Base-by-base conservation (phyloP, 1,140 invertebrate species). In the Drosophila novamexicana region DNA sequence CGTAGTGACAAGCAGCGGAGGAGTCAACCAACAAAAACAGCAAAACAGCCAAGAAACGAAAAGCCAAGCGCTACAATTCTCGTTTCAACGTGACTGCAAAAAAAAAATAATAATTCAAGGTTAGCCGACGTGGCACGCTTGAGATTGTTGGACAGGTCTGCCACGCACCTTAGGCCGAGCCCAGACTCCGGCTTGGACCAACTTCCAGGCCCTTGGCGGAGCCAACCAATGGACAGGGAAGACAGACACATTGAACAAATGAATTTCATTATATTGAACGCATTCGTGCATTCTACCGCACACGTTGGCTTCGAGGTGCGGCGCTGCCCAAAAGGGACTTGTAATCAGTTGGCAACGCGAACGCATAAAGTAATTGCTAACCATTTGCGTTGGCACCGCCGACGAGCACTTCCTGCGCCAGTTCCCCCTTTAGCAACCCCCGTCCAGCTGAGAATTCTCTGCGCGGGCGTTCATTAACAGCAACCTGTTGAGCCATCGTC, bases 221-320 rank as follows among this genome's bases (percentile, higher is more conserved):
- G 9, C 40, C 34, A 36, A 37, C 40, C 29, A 54, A 9, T 16
- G 32, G 44, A 49, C 53, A 47, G 52, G 14, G 53, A 40, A 36
- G 14, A 57, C 58, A 69, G 73, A 68, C 61, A 68, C 64, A 77
- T 69, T 53, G 72, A 77, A 83, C 83, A 88, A 88, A 88, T 88
- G 83, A 88, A 88, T 88, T 88, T 88, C 83, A 88, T 88, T 88
- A 88, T 88, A 88, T 88, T 83, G 83, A 89, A 88, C 79, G 84
- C 83, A 88, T 88, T 88, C 83, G 73, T 89, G 83, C 79, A 88
- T 89, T 89, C 69, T 88, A 83, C 83, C 83, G 84, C 83, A 88
- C 83, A 88, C 84, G 84, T 88, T 68, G 83, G 83, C n/a, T 34
- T 16, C 22, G 69, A 67, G 65, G 65, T 67, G 65, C 65, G 65